Percentiles rank a stretch among this genome's conserved stretches.
phyloP scores from a whole-genome alignment of 1,140 invertebrate genomes.

The Drosophila grimshawi region DNA sequence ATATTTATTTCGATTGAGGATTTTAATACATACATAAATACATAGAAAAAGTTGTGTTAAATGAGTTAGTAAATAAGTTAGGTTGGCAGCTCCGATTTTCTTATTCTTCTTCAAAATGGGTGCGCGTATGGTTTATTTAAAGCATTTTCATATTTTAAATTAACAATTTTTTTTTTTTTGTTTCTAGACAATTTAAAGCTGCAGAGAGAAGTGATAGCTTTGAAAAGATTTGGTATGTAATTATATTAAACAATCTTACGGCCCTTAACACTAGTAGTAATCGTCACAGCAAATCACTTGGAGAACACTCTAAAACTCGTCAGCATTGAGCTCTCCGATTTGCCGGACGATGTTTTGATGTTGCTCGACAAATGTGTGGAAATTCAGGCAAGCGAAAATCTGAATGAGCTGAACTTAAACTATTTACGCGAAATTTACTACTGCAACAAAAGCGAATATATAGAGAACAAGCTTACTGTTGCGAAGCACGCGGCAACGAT shows the following conservation, averaged over 20 bases:
- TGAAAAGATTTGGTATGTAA: constrained; percentile 41
- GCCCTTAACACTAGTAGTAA: not conserved
- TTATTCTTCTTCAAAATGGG: constrained; percentile 27
- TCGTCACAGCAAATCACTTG: constrained; percentile 47
- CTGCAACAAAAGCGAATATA: constrained; percentile 52
- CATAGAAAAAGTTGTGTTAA: not conserved
- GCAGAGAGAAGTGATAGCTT: constrained; percentile 45
- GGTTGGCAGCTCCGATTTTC: not conserved
- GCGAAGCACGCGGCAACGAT: constrained; percentile 42
- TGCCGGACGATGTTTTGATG: constrained; percentile 58
- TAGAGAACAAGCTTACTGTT: constrained; percentile 54
- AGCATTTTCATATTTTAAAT: not conserved
- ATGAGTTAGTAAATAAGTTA: not conserved
- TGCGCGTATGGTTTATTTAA: constrained; percentile 10
- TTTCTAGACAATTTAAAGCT: constrained; percentile 50
- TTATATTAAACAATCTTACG: not conserved
- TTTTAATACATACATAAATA: too few relatives aligned
- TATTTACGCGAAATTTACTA: constrained; percentile 62
- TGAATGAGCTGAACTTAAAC: constrained; percentile 57
- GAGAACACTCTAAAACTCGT: constrained; percentile 62
- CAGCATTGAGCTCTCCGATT: constrained; percentile 61
- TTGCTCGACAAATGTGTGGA: constrained; percentile 59
- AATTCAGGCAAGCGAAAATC: constrained; percentile 41
- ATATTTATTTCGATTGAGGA: not conserved
- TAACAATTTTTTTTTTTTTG: not conserved